Evolutionary conservation across 2,797 vertebrate species (phyloP).

Genomic region (Dipus sagitta): DNA sequence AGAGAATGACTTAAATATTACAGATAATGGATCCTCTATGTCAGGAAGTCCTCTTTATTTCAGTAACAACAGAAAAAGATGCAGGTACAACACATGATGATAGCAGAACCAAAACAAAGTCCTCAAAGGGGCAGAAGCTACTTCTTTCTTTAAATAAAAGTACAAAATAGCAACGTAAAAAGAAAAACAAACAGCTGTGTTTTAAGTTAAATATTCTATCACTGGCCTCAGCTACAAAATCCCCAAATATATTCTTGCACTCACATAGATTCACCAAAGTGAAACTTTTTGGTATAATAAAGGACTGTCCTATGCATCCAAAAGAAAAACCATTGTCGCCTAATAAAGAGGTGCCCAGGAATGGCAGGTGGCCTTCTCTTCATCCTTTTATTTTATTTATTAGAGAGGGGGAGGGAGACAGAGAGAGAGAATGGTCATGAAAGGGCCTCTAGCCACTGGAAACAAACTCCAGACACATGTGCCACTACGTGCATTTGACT

Average conservation of each 20-base stretch:
- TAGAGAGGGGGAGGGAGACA: too few relatives aligned
- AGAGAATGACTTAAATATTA: neutral
- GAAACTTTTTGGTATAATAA: conserved; percentile 67
- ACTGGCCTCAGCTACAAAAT: conserved; percentile 66
- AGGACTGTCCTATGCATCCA: conserved; percentile 72
- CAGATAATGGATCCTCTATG: conserved; percentile 70
- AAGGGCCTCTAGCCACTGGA: too few relatives aligned
- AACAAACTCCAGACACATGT: too few relatives aligned
- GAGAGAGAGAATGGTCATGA: too few relatives aligned
- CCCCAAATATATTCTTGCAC: conserved; percentile 82
- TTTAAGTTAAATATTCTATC: neutral
- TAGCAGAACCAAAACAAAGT: conserved; percentile 68
- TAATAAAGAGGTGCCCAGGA: conserved; percentile 71
- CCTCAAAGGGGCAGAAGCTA: conserved; percentile 81
- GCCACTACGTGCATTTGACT: too few relatives aligned
- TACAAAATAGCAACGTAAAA: conserved; percentile 74
- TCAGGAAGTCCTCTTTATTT: conserved; percentile 81
- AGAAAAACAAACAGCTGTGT: neutral
- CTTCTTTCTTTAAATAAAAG: conserved; percentile 78
- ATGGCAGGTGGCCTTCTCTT: neutral
- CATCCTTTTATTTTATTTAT: neutral
- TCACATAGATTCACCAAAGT: conserved; percentile 77
- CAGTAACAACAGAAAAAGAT: conserved; percentile 76
- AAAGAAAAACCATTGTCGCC: conserved; percentile 73
- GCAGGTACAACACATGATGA: conserved; percentile 63